Evolutionary conservation across 2,113 vertebrate genomes (phyloP), one percentile per base, ranked within the genome.

Genomic region (Carettochelys insculpta): DNA sequence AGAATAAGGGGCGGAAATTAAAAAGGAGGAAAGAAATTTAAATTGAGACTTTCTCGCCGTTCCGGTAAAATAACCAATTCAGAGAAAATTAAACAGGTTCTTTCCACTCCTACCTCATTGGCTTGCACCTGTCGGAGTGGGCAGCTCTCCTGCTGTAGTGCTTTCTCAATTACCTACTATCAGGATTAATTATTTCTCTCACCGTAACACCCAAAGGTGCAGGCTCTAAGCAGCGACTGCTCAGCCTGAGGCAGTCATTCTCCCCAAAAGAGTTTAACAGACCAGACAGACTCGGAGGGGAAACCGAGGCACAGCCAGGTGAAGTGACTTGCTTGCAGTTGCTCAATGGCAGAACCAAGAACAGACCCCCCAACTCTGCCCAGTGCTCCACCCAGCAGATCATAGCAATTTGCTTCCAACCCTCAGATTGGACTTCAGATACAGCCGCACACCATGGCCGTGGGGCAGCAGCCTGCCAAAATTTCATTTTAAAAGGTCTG

Each of bases 81-180:
- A 79, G 92, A 95, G 83, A 82, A 95, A 95, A 94, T 95, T 83
- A 92, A 90, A 89, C 41, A 93, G 92, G 73, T 90, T 94, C 88
- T 83, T 3, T 1, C 92, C 94, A 90, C 92, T 68, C 29, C 81
- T 81, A 93, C 93, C 65, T 87, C 89, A 80, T 94, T 56, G 53
- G 90, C 91, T 80, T 73, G 93, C 90, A 87, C 94, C 85, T 73
- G n/a, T 94, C 77, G 90, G 77, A 88, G 89, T 3, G 4, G 43
- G 61, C 89, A 76, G 90, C 86, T 92, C 82, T 92, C 95, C 86
- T 6, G 43, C 54, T 1, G 31, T 84, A 14, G 88, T 8, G 0
- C 43, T 91, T 83, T 82, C 93, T 83, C 85, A 56, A 61, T 93
- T 88, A 92, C 83, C 77, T 61, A 79, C 13, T 65, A 89, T 82